A percentile compares a stretch with the other conserved stretches of the same genome.
Evolutionary conservation across 1,140 invertebrate species (phyloP).

Genomic region (Diprion similis): DNA sequence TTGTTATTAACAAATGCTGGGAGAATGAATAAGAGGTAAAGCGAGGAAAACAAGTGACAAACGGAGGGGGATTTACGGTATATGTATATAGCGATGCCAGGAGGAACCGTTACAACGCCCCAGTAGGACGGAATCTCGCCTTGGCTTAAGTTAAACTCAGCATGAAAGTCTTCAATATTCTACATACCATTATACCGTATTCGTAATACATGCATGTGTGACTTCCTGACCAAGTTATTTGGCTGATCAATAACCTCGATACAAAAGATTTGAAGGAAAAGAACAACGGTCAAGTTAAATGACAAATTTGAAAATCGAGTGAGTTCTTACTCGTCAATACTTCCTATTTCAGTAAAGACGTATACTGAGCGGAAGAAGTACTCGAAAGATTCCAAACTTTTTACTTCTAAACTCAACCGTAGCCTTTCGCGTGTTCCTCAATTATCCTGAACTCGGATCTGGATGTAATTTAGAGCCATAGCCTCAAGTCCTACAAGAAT

Average conservation of each 20-base stretch:
- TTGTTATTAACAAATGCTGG: conserved; percentile 19
- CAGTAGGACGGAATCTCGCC: conserved; percentile 35
- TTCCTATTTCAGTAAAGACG: too few relatives aligned
- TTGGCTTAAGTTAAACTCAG: conserved; percentile 14
- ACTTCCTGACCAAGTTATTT: conserved; percentile 1
- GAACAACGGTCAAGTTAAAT: too few relatives aligned
- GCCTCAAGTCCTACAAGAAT: too few relatives aligned
- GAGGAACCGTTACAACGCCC: conserved; percentile 43
- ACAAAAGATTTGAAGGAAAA: neutral
- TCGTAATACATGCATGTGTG: neutral
- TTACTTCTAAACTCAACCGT: too few relatives aligned
- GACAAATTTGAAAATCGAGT: too few relatives aligned
- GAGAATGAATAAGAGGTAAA: conserved; percentile 11
- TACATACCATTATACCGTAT: neutral
- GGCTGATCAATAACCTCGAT: neutral
- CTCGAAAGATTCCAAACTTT: too few relatives aligned
- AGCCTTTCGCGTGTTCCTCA: too few relatives aligned
- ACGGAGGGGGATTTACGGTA: conserved; percentile 24
- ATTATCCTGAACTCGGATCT: too few relatives aligned
- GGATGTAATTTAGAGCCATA: too few relatives aligned
- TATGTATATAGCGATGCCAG: conserved; percentile 32
- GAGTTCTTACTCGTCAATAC: too few relatives aligned
- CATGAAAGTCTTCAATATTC: conserved; percentile 20
- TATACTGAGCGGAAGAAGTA: too few relatives aligned
- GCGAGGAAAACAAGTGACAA: conserved; percentile 22